Evolutionary conservation across 1,140 invertebrate species (phyloP).

Genomic region (Nasonia vitripennis): DNA sequence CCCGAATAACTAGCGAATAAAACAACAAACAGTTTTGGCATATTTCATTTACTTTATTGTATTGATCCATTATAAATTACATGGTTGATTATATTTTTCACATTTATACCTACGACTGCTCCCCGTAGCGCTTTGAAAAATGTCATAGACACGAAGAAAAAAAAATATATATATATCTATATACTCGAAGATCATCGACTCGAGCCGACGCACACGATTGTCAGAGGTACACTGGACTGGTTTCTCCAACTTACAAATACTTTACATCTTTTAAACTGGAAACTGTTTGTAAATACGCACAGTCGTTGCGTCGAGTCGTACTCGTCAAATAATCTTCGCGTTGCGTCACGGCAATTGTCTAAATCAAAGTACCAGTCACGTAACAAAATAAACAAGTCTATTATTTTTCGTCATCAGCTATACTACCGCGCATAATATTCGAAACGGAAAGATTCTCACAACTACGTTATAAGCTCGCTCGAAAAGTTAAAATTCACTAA

Average conservation of each 20-base stretch:
- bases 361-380: not conserved
- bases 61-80: slow-evolving; percentile 52
- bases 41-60: slow-evolving; percentile 29
- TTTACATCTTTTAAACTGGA: slow-evolving; percentile 8
- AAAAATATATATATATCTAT: not conserved
- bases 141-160: slow-evolving; percentile 12
- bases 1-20: not conserved
- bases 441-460: not conserved
- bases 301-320: not conserved
- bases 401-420: not conserved
- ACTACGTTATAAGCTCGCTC: not conserved
- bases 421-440: not conserved
- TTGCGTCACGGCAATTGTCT: not conserved
- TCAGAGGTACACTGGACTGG: not conserved
- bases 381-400: not conserved
- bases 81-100: slow-evolving; percentile 43
- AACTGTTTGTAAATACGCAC: slow-evolving; percentile 4
- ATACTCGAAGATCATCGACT: not conserved
- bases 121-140: not conserved
- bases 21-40: slow-evolving; percentile 10
- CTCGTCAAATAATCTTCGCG: not conserved
- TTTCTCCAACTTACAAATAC: slow-evolving; percentile 16
- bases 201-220: not conserved
- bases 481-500: not conserved
- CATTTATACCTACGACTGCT: slow-evolving; percentile 40